Conservation (phyloP, 2,888 invertebrate genomes). For the Dendrolimus houi region DNA sequence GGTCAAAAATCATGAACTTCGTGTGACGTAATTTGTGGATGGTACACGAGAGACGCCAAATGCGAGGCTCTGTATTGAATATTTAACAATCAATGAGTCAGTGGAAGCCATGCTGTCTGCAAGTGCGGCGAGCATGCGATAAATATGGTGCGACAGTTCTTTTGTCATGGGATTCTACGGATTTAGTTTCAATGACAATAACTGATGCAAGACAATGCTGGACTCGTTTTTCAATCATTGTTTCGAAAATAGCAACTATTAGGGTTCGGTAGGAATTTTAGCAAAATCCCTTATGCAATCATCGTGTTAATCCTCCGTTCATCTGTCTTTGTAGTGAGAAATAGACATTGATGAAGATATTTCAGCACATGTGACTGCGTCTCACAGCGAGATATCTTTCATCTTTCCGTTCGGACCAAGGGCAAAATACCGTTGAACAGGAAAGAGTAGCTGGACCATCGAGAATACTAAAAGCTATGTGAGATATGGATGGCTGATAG, state of each 20-base stretch:
- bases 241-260: no score
- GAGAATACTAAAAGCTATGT: constrained; percentile 15
- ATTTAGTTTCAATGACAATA: neutral
- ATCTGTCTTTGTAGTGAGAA: no score
- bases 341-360: constrained; percentile 71
- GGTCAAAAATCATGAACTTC: no score
- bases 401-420: constrained; percentile 80
- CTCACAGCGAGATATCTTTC: constrained; percentile 87
- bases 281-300: no score
- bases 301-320: no score
- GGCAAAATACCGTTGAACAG: constrained; percentile 24
- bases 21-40: no score
- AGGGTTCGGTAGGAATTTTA: no score
- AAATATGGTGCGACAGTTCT: neutral
- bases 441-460: constrained; percentile 49
- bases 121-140: neutral
- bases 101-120: neutral
- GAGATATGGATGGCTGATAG: no score
- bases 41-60: no score
- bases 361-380: constrained; percentile 84
- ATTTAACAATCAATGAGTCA: neutral
- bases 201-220: constrained; percentile 5
- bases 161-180: neutral
- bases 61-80: neutral
- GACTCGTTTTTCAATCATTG: neutral